Evolutionary conservation across 1,140 invertebrate species (phyloP), one percentile per base, ranked within the genome.

Genomic region (Mercenaria mercenaria): DNA sequence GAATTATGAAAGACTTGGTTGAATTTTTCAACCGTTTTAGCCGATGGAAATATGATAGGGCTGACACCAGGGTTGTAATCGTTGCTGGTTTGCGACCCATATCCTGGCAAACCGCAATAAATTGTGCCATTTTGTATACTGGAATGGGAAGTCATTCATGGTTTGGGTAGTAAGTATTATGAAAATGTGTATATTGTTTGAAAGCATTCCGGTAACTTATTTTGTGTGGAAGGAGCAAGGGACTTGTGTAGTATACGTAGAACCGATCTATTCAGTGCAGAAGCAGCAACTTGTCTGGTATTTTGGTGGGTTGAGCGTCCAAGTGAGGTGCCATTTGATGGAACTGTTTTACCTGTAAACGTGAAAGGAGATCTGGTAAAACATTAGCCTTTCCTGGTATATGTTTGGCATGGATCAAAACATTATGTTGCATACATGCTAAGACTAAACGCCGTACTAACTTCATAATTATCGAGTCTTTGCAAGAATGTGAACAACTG

Each of bases 321-420:
- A 87, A 43, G 41, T 76, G 56, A 43, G 83, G 77, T 20, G 86
- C 86, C 86, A 59, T 59, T 20, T 1, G 11, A 8, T 29, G 32
- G 43, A 81, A 69, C 61, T 69, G 82, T 37, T 77, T 34, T 20
- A 89, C 69, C 81, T 89, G 56, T 50, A 85, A 91, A 89, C 90
- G 90, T 79, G 87, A 91, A 61, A 91, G 81, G 39, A 67, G 77
- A 29, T 91, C 90, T 32, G 90, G 76, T 61, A 91, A 50, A 11
- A 72, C 11, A 80, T 91, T 91, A 8, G 43, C 37, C 34, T 81
- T 84, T 34, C 90, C 90, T 6, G 80, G 37, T 37, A 89, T 85
- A 59, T 89, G 90, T 89, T 89, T 29, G 2, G 90, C 69, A 0
- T 39, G 29, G 1, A 79, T 13, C 20, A 89, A 32, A 69, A 91